Base-by-base conservation (phyloP, 2,888 invertebrate genomes). In the Amaurobius ferox region DNA sequence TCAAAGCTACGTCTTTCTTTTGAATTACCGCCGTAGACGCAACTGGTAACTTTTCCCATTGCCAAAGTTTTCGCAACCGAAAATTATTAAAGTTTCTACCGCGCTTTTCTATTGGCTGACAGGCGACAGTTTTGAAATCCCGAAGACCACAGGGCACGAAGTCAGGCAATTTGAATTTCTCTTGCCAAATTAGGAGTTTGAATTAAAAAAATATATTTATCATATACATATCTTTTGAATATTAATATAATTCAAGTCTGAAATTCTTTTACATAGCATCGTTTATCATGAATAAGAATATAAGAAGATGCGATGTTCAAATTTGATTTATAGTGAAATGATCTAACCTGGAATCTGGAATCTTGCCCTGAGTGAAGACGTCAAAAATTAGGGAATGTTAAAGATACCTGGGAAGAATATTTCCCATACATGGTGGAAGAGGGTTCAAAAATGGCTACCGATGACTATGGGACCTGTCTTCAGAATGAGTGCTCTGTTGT, bases 401-500 rank as follows among this genome's bases (percentile, higher is more conserved):
- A 3, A 11, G 55, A 23, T 35, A 55, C 2, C 55, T 5, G 13
- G 44, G 44, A 16, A 16, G 44, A 16, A 23, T 64, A 1, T 29
- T 64, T 19, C 23, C 16, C 29, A 6, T 16, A 1, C 61, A 64
- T 64, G 64, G 30, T 64, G 64, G n/a, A 1, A 61, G 61, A 7
- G 23, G 13, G 5, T 19, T 7, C 28, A 7, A 30, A 16, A 16
- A 64, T 64, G 16, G 64, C 0, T 13, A 64, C 64, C 30, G 29
- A 64, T 30, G n/a, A 13, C 30, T 64, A 2, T n/a, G 30, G 16
- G 28, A 40, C n/a, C 44, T 55, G 26, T 16, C 76, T 77, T 67
- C 66, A 67, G 48, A 77, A 48, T 77, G 76, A 62, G 28, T 61
- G 29, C 19, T 71, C 64, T 79, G 30, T 61, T 79, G 40, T 64